Percentiles rank a stretch among this genome's conserved stretches.
These are phyloP conservation scores for Mesitornis unicolor DNA, from an alignment of 2,113 vertebrate genomes.

Conservation along the genomic window DNA sequence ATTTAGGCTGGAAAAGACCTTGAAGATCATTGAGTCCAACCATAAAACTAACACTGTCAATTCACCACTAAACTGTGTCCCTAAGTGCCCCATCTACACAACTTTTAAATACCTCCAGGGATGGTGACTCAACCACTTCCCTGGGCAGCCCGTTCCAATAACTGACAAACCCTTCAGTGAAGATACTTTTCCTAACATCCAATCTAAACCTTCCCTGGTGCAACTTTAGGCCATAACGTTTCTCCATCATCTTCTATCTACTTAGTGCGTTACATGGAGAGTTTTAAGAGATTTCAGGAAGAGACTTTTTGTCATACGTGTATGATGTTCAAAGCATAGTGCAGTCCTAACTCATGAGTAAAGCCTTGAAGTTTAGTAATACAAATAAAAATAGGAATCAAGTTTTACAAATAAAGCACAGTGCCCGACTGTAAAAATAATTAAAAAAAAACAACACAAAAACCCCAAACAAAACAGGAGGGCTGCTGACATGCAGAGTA, in stretches of 20 bases:
- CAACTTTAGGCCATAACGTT: rapidly evolving
- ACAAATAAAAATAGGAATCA: not conserved
- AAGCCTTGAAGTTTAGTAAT: not conserved
- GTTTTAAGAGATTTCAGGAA: not conserved
- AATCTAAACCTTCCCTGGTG: too few species aligned
- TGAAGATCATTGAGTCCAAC: not conserved
- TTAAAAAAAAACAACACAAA: not conserved
- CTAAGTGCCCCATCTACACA: rapidly evolving
- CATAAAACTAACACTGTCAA: not conserved
- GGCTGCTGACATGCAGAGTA: not conserved
- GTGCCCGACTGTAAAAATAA: not conserved
- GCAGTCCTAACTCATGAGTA: not conserved
- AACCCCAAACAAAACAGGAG: not conserved
- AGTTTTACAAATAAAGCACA: not conserved
- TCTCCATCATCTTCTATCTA: not conserved
- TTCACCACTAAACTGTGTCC: not conserved
- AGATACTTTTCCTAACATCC: too few species aligned
- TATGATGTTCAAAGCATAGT: not conserved
- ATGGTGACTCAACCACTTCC: not conserved
- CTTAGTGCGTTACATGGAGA: not conserved
- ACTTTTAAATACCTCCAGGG: not conserved
- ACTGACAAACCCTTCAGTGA: not conserved
- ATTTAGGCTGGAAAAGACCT: not conserved
- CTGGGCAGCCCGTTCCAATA: not conserved
- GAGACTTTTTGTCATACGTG: not conserved